Evolutionary conservation across 2,888 invertebrate species (phyloP).

Genomic region (Agonopterix heracliana): DNA sequence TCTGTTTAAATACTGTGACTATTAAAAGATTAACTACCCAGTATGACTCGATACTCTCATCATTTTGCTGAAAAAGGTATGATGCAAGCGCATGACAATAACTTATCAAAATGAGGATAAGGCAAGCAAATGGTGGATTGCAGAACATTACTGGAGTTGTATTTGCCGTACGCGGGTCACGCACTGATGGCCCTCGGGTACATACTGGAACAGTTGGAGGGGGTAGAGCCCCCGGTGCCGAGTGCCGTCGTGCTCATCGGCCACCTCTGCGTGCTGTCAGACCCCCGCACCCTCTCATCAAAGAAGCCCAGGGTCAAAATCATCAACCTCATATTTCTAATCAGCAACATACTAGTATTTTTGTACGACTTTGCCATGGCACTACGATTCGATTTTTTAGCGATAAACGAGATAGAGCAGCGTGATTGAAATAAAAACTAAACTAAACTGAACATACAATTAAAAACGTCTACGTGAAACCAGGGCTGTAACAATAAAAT

Average conservation of each 20-base stretch:
- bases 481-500: too few species aligned
- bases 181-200: constrained; percentile 56
- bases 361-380: constrained; percentile 39
- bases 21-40: too few species aligned
- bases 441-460: too few species aligned
- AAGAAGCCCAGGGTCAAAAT: constrained; percentile 35
- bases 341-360: constrained; percentile 47
- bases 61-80: too few species aligned
- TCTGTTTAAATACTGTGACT: too few species aligned
- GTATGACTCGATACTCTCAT: too few species aligned
- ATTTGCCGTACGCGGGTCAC: constrained; percentile 51
- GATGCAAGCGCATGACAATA: too few species aligned
- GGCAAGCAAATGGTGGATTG: not conserved
- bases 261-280: constrained; percentile 45
- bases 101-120: not conserved
- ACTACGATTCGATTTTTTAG: constrained; percentile 17
- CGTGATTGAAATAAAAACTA: too few species aligned
- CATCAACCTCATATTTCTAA: constrained; percentile 44
- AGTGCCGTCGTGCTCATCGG: constrained; percentile 55
- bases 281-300: constrained; percentile 36
- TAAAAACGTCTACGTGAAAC: too few species aligned
- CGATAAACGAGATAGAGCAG: constrained; percentile 13
- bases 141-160: constrained; percentile 15
- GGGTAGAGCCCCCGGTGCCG: constrained; percentile 42
- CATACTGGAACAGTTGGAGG: constrained; percentile 45